Evolutionary conservation across 2,888 invertebrate species (phyloP).

Genomic region (Tanypteryx hageni): DNA sequence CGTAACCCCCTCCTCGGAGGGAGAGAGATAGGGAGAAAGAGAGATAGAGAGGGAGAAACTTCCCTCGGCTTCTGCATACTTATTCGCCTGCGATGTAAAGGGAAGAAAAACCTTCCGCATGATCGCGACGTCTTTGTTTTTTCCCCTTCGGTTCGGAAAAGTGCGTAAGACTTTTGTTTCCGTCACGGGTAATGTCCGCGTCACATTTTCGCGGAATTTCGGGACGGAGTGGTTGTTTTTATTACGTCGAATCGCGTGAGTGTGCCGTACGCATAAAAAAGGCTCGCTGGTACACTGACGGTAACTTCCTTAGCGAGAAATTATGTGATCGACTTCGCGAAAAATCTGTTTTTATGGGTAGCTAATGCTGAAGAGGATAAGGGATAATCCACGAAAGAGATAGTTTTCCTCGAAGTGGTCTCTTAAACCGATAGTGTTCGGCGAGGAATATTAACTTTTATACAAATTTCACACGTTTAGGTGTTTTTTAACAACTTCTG

Average conservation of each 20-base stretch:
- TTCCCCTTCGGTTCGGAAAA: neutral
- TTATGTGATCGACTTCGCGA: neutral
- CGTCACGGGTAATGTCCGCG: slow-evolving; percentile 2
- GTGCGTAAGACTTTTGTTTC: neutral
- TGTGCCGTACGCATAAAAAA: neutral
- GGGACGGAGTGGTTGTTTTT: neutral
- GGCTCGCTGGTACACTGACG: neutral
- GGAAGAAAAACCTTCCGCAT: no score
- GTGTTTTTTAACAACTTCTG: no score
- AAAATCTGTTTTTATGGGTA: no score
- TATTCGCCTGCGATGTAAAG: neutral
- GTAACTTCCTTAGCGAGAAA: neutral
- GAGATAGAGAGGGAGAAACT: no score
- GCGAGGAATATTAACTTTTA: no score
- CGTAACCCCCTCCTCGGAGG: slow-evolving; percentile 3
- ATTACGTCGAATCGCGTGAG: neutral
- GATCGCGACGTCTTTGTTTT: slow-evolving; percentile 9
- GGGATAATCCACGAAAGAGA: no score
- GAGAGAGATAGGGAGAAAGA: slow-evolving; percentile 7
- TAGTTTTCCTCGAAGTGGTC: no score
- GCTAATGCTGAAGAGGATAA: no score
- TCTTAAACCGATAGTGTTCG: no score
- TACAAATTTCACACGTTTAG: no score
- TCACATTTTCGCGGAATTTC: neutral
- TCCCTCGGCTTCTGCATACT: neutral